Percentiles rank a stretch among this genome's conserved stretches.
Conservation (phyloP, 1,140 invertebrate species). For the Brachionus paranguensis region DNA sequence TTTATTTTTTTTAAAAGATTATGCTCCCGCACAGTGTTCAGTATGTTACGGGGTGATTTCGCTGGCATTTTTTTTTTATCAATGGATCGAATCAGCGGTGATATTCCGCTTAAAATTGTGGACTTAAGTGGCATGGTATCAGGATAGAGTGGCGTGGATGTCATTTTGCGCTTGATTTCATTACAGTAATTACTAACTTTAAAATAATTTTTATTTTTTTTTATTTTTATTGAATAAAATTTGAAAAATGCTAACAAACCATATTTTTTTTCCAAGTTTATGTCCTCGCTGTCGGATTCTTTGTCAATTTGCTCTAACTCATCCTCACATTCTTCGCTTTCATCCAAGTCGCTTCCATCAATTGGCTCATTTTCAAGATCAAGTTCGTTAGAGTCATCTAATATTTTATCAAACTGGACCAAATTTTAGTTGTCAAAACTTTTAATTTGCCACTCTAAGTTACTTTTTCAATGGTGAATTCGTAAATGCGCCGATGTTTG, state of each 20-base stretch:
- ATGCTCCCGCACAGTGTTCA: not conserved
- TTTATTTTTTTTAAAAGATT: slow-evolving; percentile 13
- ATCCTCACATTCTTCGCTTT: not conserved
- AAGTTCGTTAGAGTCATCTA: not conserved
- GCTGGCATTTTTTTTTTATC: not conserved
- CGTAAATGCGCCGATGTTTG: not conserved
- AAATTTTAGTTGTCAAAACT: not conserved
- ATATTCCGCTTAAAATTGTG: not conserved
- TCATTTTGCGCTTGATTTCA: not conserved
- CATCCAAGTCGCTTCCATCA: not conserved
- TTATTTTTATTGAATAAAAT: not conserved
- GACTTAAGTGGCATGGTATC: not conserved
- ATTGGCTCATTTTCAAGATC: not conserved
- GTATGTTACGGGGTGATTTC: not conserved
- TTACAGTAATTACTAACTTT: not conserved
- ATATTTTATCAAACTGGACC: not conserved
- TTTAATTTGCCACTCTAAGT: not conserved
- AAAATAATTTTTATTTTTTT: not conserved
- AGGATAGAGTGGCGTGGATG: not conserved
- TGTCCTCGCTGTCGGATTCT: not conserved
- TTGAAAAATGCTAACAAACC: not conserved
- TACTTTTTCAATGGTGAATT: not conserved
- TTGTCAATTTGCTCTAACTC: not conserved
- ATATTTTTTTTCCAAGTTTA: not conserved
- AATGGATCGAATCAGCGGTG: not conserved